A percentile compares a stretch with the other conserved stretches of the same genome.
Evolutionary conservation across 2,888 invertebrate genomes (phyloP).

Genomic region (Amphipyra tragopoginis): DNA sequence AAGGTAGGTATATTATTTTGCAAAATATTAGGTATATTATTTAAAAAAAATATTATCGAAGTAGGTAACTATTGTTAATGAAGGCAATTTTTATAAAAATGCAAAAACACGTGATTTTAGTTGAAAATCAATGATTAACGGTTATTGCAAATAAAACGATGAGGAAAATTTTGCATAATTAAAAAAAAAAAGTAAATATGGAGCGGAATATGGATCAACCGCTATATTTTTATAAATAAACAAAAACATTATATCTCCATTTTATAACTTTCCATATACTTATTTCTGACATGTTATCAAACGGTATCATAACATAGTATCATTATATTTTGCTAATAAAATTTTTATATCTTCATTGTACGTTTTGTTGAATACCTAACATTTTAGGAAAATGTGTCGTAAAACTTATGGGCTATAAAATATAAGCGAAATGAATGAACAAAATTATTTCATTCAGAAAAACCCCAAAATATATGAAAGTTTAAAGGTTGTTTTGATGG

Average conservation of each 20-base stretch:
- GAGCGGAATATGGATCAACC: too few relatives aligned
- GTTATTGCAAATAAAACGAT: too few relatives aligned
- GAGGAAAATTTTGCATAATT: too few relatives aligned
- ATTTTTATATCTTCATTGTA: constrained; percentile 27
- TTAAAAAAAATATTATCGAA: too few relatives aligned
- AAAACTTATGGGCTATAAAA: constrained; percentile 49
- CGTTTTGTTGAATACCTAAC: constrained; percentile 16
- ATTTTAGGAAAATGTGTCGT: constrained; percentile 35
- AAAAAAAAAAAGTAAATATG: too few relatives aligned
- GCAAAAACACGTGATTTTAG: too few relatives aligned
- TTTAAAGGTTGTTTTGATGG: constrained; percentile 22
- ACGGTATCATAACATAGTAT: constrained; percentile 35
- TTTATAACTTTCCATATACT: constrained; percentile 19
- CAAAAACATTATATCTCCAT: not conserved
- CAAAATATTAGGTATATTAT: too few relatives aligned
- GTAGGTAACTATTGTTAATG: too few relatives aligned
- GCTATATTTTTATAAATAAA: constrained; percentile 5
- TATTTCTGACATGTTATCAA: constrained; percentile 11
- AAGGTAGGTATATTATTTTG: too few relatives aligned
- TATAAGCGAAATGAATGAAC: constrained; percentile 31
- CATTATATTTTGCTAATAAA: constrained; percentile 29
- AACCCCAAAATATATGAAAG: constrained; percentile 12
- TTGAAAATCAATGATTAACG: too few relatives aligned
- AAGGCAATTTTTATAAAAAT: too few relatives aligned
- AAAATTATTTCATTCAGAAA: constrained; percentile 29